These are phyloP conservation scores for Elymnias hypermnestra DNA, from an alignment of 1,140 invertebrate species.

Conservation along the genomic window DNA sequence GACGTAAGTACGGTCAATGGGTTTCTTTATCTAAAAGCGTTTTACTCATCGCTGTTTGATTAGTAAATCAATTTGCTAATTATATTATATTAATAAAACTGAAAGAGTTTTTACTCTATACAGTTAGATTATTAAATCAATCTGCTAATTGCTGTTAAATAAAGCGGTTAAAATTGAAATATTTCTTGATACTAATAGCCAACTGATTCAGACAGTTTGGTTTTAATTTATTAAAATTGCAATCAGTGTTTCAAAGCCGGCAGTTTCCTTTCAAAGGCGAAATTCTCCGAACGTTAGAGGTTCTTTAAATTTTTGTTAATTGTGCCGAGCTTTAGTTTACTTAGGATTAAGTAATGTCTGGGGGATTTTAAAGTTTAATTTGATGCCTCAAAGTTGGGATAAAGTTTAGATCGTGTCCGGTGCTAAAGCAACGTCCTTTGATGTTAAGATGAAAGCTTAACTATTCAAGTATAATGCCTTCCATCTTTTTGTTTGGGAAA, in stretches of 20 bases:
- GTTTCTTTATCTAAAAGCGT: too few relatives aligned
- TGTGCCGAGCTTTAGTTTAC: constrained; percentile 22
- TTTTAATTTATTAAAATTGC: constrained; percentile 36
- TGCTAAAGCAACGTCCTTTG: neutral
- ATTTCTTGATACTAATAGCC: constrained; percentile 15
- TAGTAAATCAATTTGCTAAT: too few relatives aligned
- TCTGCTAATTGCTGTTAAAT: too few relatives aligned
- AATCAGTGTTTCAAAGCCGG: constrained; percentile 22
- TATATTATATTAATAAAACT: too few relatives aligned
- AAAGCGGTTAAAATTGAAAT: neutral
- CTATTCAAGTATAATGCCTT: neutral
- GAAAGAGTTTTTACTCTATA: too few relatives aligned
- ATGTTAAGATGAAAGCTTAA: neutral
- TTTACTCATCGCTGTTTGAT: too few relatives aligned
- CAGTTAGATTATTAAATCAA: too few relatives aligned
- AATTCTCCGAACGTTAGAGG: constrained; percentile 26
- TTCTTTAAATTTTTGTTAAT: constrained; percentile 35
- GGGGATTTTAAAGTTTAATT: constrained; percentile 17
- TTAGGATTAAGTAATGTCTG: constrained; percentile 19
- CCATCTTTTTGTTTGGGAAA: neutral
- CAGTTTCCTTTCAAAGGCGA: constrained; percentile 25
- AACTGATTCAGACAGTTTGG: constrained; percentile 12
- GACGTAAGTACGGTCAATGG: too few relatives aligned
- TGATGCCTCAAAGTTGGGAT: constrained; percentile 12
- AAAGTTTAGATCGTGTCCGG: neutral